Percentiles rank a stretch among this genome's conserved stretches.
Conservation (phyloP, 2,113 vertebrate genomes). For the Neofelis nebulosa region DNA sequence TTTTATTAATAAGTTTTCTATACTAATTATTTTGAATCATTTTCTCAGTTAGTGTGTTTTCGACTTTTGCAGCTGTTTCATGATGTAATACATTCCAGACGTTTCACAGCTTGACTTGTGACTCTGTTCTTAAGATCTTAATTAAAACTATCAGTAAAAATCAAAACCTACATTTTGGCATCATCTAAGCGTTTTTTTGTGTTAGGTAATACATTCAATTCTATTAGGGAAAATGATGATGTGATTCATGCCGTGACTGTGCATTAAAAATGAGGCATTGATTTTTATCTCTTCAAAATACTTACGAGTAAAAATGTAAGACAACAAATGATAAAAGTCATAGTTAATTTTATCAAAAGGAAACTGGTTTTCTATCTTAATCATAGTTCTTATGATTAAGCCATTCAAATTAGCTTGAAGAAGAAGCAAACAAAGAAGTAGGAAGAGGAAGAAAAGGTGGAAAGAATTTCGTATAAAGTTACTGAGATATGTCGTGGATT, state of each 20-base stretch:
- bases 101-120: not conserved
- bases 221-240: not conserved
- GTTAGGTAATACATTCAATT: not conserved
- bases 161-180: not conserved
- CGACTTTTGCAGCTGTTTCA: not conserved
- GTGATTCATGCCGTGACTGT: not conserved
- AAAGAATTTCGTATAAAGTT: not conserved
- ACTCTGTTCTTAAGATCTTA: not conserved
- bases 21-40: not conserved
- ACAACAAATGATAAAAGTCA: not conserved
- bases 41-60: not conserved
- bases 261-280: not conserved
- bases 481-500: not conserved
- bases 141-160: not conserved
- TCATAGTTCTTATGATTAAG: not conserved
- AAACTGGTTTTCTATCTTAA: not conserved
- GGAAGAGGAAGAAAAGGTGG: not conserved
- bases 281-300: conserved; percentile 7
- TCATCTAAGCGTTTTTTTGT: not conserved
- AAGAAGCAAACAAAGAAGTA: not conserved
- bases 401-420: not conserved
- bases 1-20: not conserved
- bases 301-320: not conserved
- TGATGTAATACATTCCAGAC: not conserved
- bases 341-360: not conserved